These are phyloP conservation scores for Monopterus albus DNA, from an alignment of 2,113 vertebrate genomes.

Conservation along the genomic window DNA sequence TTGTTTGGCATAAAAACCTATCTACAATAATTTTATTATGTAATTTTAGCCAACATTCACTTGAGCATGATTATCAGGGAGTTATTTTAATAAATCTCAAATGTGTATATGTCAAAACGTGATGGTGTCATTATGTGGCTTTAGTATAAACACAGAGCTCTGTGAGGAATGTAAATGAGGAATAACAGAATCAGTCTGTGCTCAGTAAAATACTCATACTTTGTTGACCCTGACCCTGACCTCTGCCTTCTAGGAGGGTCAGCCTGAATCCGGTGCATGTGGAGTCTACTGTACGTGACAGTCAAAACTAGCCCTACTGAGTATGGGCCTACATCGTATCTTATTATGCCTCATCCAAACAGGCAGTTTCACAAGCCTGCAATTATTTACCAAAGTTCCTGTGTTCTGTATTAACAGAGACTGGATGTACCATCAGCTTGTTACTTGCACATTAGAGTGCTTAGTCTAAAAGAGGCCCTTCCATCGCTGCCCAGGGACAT, in stretches of 20 bases:
- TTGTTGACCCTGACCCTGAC: too few species aligned
- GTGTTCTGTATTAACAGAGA: neutral
- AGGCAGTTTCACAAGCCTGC: conserved; percentile 33
- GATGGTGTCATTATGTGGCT: too few species aligned
- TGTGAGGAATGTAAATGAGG: too few species aligned
- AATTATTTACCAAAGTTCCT: conserved; percentile 31
- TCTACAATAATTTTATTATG: neutral
- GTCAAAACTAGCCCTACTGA: neutral
- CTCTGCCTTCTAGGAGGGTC: too few species aligned
- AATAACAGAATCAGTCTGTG: too few species aligned
- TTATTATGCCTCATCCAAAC: conserved; percentile 3
- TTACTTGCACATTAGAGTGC: neutral
- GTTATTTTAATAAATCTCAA: neutral
- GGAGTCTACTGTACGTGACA: too few species aligned
- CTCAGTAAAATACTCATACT: too few species aligned
- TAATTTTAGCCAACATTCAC: neutral
- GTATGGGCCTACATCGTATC: neutral
- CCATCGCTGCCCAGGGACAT: neutral
- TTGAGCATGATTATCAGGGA: neutral
- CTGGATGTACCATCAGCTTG: neutral
- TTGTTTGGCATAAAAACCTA: neutral
- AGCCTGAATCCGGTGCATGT: neutral
- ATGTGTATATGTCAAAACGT: too few species aligned
- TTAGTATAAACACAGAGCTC: too few species aligned
- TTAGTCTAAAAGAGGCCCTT: neutral